Percentiles rank a stretch among this genome's conserved stretches.
Evolutionary conservation across 2,797 vertebrate genomes (phyloP).

Genomic region (Rhodeus uyekii): DNA sequence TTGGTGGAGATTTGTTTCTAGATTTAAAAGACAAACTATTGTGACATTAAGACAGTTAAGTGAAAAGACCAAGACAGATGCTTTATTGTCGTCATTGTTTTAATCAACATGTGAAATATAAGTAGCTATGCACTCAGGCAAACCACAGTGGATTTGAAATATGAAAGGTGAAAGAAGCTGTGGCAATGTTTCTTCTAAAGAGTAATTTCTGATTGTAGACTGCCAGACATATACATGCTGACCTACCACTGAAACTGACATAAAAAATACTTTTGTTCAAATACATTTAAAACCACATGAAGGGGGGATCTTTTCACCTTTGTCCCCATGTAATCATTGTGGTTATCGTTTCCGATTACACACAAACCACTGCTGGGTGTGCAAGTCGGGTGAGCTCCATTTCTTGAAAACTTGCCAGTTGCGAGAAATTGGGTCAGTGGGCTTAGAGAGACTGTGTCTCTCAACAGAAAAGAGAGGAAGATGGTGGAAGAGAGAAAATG

Average conservation of each 20-base stretch:
- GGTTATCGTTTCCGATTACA: constrained; percentile 43
- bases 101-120: not conserved
- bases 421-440: constrained; percentile 38
- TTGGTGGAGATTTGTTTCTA: not conserved
- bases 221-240: not conserved
- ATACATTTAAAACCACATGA: constrained; percentile 21
- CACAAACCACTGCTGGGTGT: constrained; percentile 32
- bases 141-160: not conserved
- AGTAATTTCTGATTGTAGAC: not conserved
- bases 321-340: constrained; percentile 27
- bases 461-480: constrained; percentile 17
- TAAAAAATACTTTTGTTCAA: not conserved
- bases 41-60: not conserved
- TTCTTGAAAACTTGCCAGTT: constrained; percentile 57
- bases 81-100: not conserved
- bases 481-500: not conserved
- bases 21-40: not conserved
- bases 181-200: not conserved
- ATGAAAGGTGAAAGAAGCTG: not conserved
- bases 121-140: not conserved
- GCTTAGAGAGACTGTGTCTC: constrained; percentile 3
- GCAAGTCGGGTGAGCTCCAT: constrained; percentile 40
- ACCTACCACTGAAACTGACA: not conserved
- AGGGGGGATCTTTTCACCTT: constrained; percentile 8
- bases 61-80: not conserved